phyloP scores from a whole-genome alignment of 2,113 vertebrate genomes.

The Stictonetta naevosa region DNA sequence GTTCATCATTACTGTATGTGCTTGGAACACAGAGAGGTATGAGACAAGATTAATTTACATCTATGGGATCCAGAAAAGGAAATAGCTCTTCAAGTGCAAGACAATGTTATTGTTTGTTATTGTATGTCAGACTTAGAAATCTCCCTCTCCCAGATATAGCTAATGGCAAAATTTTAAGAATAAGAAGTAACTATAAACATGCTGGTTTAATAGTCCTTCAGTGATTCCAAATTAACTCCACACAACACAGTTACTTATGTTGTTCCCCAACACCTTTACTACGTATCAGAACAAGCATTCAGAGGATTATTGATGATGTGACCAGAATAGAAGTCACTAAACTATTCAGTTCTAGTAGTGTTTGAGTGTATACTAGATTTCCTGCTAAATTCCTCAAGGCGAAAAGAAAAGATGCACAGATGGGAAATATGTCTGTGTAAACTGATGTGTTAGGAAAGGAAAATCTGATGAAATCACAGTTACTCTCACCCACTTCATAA shows the following conservation, averaged over 20 bases:
- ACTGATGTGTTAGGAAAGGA: neutral
- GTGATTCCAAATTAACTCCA: slow-evolving; percentile 37
- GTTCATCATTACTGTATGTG: neutral
- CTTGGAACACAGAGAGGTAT: neutral
- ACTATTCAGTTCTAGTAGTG: neutral
- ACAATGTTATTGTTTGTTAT: neutral
- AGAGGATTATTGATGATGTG: slow-evolving; percentile 49
- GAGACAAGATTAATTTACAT: slow-evolving; percentile 9
- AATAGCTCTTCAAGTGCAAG: neutral
- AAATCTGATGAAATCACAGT: slow-evolving; percentile 9
- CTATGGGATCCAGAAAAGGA: neutral
- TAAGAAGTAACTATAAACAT: neutral
- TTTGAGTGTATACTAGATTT: neutral
- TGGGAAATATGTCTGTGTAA: slow-evolving; percentile 3
- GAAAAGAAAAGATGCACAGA: slow-evolving; percentile 34
- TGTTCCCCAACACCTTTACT: slow-evolving; percentile 39
- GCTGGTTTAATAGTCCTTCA: slow-evolving; percentile 4
- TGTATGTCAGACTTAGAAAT: neutral
- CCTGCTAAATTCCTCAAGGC: slow-evolving; percentile 27
- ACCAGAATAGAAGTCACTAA: slow-evolving; percentile 46
- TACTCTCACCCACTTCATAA: neutral
- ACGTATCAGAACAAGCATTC: slow-evolving; percentile 12
- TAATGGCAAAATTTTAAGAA: neutral
- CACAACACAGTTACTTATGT: neutral
- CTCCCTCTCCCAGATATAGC: neutral